Evolutionary conservation across 2,113 vertebrate species (phyloP).

Genomic region (Trachemys scripta): DNA sequence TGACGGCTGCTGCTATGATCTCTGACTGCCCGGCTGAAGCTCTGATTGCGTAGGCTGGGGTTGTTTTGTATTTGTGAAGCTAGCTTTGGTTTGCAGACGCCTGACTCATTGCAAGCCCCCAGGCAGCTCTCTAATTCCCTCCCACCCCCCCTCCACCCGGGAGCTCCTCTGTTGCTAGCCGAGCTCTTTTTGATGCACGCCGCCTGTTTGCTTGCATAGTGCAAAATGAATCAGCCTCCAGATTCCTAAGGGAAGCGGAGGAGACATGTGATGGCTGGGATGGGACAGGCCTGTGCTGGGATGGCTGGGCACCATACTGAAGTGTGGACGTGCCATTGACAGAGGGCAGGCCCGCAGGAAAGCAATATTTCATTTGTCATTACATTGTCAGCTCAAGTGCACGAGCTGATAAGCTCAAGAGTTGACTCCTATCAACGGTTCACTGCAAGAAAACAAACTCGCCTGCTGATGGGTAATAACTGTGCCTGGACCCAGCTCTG

Average conservation of each 20-base stretch:
- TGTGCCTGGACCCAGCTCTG: neutral
- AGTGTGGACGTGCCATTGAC: neutral
- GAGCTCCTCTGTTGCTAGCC: neutral
- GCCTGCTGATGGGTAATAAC: neutral
- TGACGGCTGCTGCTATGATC: rapidly evolving
- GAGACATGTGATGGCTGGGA: neutral
- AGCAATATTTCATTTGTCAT: neutral
- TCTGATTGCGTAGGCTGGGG: neutral
- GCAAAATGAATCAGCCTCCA: neutral
- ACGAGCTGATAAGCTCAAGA: neutral
- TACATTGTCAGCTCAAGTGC: neutral
- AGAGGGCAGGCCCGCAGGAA: neutral
- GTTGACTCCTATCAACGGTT: neutral
- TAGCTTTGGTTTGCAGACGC: neutral
- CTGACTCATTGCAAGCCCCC: neutral
- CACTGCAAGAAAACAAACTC: neutral
- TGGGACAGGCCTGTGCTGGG: neutral
- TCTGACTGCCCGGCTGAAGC: rapidly evolving
- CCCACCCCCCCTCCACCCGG: neutral
- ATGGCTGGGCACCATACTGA: neutral
- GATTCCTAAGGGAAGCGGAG: neutral
- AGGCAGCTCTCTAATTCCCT: neutral
- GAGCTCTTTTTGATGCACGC: neutral
- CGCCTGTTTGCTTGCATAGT: neutral
- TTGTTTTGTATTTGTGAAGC: neutral